Conservation (phyloP, 2,797 vertebrate species). For the Tenualosa thibaudeaui region DNA sequence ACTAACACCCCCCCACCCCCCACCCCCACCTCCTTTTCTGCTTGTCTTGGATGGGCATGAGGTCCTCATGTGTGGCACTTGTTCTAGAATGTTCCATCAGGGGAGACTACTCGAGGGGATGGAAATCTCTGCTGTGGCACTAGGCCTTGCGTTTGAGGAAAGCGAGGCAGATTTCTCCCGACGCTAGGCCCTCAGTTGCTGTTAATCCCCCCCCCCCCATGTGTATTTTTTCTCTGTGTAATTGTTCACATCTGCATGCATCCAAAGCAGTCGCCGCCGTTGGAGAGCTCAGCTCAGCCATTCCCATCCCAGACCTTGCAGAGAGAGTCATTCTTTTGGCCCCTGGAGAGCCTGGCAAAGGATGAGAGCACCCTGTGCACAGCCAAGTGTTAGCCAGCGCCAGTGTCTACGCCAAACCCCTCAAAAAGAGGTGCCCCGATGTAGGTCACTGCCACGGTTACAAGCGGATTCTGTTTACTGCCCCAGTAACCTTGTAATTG, state of each 20-base stretch:
- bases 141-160: slow-evolving; percentile 3
- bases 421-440: slow-evolving; percentile 45
- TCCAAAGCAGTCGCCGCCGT: slow-evolving; percentile 52
- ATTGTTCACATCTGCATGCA: slow-evolving; percentile 72
- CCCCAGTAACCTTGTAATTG: slow-evolving; percentile 35
- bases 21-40: background rate
- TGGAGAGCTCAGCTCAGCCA: slow-evolving; percentile 41
- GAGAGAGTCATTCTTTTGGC: slow-evolving; percentile 57
- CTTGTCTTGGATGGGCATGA: background rate
- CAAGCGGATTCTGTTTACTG: slow-evolving; percentile 32
- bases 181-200: slow-evolving; percentile 54
- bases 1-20: background rate
- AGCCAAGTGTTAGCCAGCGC: slow-evolving; percentile 52
- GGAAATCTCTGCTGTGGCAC: background rate
- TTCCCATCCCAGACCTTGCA: slow-evolving; percentile 39
- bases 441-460: slow-evolving; percentile 50
- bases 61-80: background rate
- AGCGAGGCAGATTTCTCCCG: slow-evolving; percentile 54
- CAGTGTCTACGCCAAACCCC: slow-evolving; percentile 30
- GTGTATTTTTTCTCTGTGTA: slow-evolving; percentile 67
- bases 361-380: slow-evolving; percentile 64
- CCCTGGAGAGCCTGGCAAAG: slow-evolving; percentile 66
- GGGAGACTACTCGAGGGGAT: background rate
- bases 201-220: slow-evolving; percentile 45
- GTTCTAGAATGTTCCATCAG: background rate